Base-by-base conservation (phyloP, 2,797 vertebrate genomes). In the Apogon hyalosoma region DNA sequence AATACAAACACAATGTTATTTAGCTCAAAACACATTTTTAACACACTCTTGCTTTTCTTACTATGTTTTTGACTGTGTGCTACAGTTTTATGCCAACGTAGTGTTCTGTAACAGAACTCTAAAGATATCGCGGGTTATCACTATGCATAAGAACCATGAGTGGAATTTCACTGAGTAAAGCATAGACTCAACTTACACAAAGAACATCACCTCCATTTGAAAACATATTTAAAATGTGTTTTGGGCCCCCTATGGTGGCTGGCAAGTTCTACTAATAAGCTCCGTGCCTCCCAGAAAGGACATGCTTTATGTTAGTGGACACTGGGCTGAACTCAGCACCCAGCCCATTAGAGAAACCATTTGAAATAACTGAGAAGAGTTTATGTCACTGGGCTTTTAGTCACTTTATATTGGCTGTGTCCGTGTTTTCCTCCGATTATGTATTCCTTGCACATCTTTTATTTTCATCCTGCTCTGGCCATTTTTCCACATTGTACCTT, bases 91-190 rank as follows among this genome's bases (percentile, higher is more conserved):
- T 19, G 46, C 46, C 46, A 19, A n/a, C 12, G 52, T 54, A 51
- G 28, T 39, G 40, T 56, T 24, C 8, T 19, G 8, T 11, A 11
- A 39, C 45, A 48, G 43, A 21, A 38, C 39, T 40, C 31, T 51
- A 65, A 36, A 40, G 16, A 46, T 73, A 60, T 53, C 47, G 36
- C 58, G 50, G 43, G 10, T 41, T 49, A 67, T 75, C 31, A 63
- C 72, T 80, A 57, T 63, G 65, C 69, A 73, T 70, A 55, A 62
- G 69, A 81, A 68, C 19, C 42, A 61, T 70, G 5, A 47, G 33
- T 67, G 28, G 56, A 66, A 48, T 48, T 63, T 59, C n/a, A 55
- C 33, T 71, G 72, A 57, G 70, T 46, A 41, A 58, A 57, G 75
- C 54, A 41, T 63, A 50, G 69, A 59, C 59, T 55, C 52, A 69